A percentile compares a stretch with the other conserved stretches of the same genome.
These are phyloP conservation scores for Ditylenchus weischeri DNA, from an alignment of 2,888 invertebrate genomes.

Conservation along the genomic window DNA sequence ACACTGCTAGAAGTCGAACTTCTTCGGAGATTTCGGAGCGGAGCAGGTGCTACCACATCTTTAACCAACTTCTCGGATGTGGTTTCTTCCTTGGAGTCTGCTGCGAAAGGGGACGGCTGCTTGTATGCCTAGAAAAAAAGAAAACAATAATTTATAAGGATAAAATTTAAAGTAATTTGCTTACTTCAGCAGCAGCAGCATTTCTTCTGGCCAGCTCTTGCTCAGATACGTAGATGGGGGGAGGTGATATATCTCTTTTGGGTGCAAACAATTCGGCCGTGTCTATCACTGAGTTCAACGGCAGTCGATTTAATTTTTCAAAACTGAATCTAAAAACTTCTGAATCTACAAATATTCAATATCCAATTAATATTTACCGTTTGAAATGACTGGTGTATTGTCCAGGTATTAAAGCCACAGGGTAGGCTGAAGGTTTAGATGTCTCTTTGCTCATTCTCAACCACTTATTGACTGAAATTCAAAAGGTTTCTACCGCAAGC, in stretches of 20 bases:
- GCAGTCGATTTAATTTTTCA: constrained; percentile 83
- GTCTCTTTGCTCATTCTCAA: constrained; percentile 23
- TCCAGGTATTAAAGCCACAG: constrained; percentile 89
- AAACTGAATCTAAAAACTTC: constrained; percentile 67
- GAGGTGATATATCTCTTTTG: constrained; percentile 46
- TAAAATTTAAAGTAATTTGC: no score
- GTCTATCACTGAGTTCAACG: constrained; percentile 81
- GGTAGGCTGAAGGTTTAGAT: constrained; percentile 66
- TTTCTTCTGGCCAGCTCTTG: constrained; percentile 33
- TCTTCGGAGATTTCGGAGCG: background rate
- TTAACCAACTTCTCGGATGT: no score
- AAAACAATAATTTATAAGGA: no score
- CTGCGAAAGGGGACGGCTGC: no score
- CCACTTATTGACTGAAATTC: constrained; percentile 24
- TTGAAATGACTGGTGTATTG: constrained; percentile 83
- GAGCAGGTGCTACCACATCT: no score
- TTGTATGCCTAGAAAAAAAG: no score
- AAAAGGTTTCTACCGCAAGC: constrained; percentile 15
- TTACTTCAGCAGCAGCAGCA: background rate
- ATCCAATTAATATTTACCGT: background rate
- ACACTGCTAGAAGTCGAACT: constrained; percentile 4
- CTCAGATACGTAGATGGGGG: constrained; percentile 45
- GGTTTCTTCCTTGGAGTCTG: no score
- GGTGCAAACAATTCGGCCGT: constrained; percentile 60
- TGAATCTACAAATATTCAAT: background rate